Base-by-base conservation (phyloP, 2,888 invertebrate genomes). In the Mesoligia furuncula region DNA sequence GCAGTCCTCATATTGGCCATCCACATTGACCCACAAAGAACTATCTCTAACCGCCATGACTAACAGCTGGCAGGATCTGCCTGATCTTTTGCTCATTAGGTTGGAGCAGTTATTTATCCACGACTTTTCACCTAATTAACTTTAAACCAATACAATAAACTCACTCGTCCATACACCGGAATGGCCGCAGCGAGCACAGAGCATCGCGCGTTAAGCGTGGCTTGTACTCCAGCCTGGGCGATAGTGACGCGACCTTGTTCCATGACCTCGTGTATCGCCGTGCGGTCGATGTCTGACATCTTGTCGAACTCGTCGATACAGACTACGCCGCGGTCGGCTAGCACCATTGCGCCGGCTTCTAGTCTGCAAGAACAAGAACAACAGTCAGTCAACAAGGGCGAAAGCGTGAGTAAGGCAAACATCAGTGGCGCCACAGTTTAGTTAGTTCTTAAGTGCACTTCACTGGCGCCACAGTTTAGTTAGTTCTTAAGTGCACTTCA, bases 291-390 rank as follows among this genome's bases (percentile, higher is more conserved):
- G 95, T 99, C 99, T 0, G 99, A 99, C 99, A 99, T 99, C 97
- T 99, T 99, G 97, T 99, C 99, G 95, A 99, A 99, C 96, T 99
- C 99, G 95, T 99, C 99, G 88, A 98, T 98, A 93, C 99, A 99
- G 68, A 99, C 99, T 69, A 99, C 98, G 45, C 99, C 99, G 79
- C 99, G 97, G 96, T 99, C 99, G 0, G 99, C 99, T 59, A 99
- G 95, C n/a, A 99, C 99, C 99, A 99, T 99, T 76, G 99, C 99
- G 85, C 99, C 99, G 0, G 99, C 99, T 95, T 99, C 99, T 79
- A 99, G 93, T 59, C 99, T 97, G 88, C 8, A 15, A n/a, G 20
- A 17, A 48, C 8, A 15, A n/a, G 20, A 17, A 48, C 1, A 59
- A 54, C 3, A 54, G 24, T 54, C 24, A 24, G 24, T 54, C 48